These are phyloP conservation scores for Hormiphora californensis DNA, from an alignment of 37 sponge, comb jelly and placozoan genomes.

Conservation along the genomic window DNA sequence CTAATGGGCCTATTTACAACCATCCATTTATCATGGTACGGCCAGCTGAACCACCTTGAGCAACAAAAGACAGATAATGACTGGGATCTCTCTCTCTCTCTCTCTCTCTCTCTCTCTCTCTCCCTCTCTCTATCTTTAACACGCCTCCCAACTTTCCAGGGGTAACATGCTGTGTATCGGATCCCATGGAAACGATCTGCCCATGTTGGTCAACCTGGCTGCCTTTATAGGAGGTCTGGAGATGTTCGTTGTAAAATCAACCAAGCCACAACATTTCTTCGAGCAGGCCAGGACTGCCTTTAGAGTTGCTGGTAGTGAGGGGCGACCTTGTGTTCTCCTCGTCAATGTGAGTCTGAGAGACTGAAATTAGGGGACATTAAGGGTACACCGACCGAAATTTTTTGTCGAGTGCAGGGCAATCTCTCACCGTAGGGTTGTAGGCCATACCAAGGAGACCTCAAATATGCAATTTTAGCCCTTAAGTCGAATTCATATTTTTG, in stretches of 20 bases:
- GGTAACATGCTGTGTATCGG: slow-evolving; percentile 58
- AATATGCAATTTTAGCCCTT: too few species aligned
- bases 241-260: slow-evolving; percentile 57
- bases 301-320: slow-evolving; percentile 74
- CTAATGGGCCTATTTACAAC: too few species aligned
- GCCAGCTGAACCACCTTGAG: too few species aligned
- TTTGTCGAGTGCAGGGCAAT: too few species aligned
- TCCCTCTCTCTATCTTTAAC: not conserved
- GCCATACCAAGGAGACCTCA: too few species aligned
- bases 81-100: not conserved
- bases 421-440: too few species aligned
- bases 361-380: too few species aligned
- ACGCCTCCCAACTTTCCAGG: slow-evolving; percentile 34
- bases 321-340: slow-evolving; percentile 62
- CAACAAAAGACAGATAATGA: too few species aligned
- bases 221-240: slow-evolving; percentile 70
- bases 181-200: slow-evolving; percentile 53
- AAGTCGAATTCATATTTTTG: too few species aligned
- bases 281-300: slow-evolving; percentile 63
- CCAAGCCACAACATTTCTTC: slow-evolving; percentile 48
- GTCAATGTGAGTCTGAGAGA: slow-evolving; percentile 60
- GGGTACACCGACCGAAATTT: too few species aligned
- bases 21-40: too few species aligned
- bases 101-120: not conserved
- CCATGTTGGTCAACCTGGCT: slow-evolving; percentile 61